Percentiles rank a stretch among this genome's conserved stretches.
phyloP scores from a whole-genome alignment of 2,113 vertebrate species.

The Labeo catla region DNA sequence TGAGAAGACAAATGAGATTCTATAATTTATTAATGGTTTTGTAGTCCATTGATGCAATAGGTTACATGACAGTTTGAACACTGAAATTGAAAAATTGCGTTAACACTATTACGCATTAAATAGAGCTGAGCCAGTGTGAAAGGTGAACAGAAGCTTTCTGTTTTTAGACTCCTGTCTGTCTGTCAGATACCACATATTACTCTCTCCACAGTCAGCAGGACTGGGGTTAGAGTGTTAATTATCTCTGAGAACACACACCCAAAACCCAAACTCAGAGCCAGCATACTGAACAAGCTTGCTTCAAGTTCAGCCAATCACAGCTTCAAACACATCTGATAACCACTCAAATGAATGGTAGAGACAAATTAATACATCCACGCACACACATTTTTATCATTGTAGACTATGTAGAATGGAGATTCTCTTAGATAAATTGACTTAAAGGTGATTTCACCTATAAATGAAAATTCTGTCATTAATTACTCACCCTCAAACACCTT shows the following conservation, averaged over 20 bases:
- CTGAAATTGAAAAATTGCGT: neutral
- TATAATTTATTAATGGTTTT: neutral
- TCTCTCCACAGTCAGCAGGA: neutral
- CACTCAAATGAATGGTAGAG: neutral
- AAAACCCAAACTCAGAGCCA: neutral
- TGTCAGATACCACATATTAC: constrained; percentile 6
- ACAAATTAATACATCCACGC: neutral
- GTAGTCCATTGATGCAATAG: neutral
- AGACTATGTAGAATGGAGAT: neutral
- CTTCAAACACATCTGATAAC: neutral
- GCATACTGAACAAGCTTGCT: neutral
- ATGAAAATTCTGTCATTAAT: too few relatives aligned
- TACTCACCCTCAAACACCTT: too few relatives aligned
- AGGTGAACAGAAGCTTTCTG: neutral
- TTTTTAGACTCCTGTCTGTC: constrained; percentile 8
- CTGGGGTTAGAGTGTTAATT: neutral
- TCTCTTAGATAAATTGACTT: neutral
- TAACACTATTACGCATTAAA: neutral
- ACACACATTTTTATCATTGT: neutral
- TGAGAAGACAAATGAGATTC: neutral
- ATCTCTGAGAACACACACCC: constrained; percentile 11
- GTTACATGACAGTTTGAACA: neutral
- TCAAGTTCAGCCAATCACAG: neutral
- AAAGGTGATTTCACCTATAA: neutral
- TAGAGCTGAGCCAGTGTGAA: neutral